Evolutionary conservation across 2,797 vertebrate genomes (phyloP), one percentile per base, ranked within the genome.

Genomic region (Percopsis omiscomaycus): DNA sequence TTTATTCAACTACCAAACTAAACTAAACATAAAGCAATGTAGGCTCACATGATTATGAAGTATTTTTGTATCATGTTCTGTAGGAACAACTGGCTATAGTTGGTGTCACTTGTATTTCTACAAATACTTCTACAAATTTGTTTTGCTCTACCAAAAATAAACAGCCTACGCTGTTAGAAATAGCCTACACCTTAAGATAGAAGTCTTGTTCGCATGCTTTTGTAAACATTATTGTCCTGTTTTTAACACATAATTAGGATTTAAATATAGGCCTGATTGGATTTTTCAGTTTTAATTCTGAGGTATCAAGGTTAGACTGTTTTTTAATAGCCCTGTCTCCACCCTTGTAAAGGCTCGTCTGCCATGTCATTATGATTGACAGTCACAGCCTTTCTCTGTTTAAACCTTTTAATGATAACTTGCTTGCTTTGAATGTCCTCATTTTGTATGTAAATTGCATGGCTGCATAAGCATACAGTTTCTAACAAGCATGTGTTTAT

Each of bases 381-480:
- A 73, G n/a, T 55, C 52, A 29, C 55, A 52, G 14, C 22, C 47
- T 65, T 59, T 51, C 5, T 75, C 8, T 62, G 51, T 72, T 79
- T 59, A 44, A 59, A 64, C 13, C 42, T 74, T 46, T 57, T 63
- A 64, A 59, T 59, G 55, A 75, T 69, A 62, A 64, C 50, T 73
- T 66, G 55, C 60, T 46, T 46, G 42, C 30, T 71, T 66, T 57
- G 27, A 72, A 62, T 78, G 63, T 67, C 52, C 47, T 73, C 37
- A 59, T 77, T 70, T 57, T 70, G 13, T 65, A 63, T 78, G 55
- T 70, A 62, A 77, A 74, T 77, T 52, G 52, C 50, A 61, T 67
- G 68, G 47, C 58, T 50, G 71, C 48, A 61, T 49, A 64, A 57
- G 45, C 52, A 50, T 62, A 14, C 50, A 69, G 57, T 63, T 68